Evolutionary conservation across 2,797 vertebrate genomes (phyloP).

Genomic region (Pipistrellus nathusii): DNA sequence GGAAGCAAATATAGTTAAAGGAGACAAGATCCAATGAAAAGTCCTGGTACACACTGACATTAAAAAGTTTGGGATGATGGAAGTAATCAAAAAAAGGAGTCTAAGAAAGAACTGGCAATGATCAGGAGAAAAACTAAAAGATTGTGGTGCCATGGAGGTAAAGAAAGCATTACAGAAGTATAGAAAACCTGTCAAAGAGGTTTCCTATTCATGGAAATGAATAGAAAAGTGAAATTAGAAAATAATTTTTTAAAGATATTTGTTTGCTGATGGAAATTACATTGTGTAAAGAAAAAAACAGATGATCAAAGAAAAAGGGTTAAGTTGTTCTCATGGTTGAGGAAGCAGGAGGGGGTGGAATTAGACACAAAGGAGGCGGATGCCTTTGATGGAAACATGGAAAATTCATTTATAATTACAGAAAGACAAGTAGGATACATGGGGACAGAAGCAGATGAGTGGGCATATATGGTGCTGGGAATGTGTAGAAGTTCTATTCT

Average conservation of each 20-base stretch:
- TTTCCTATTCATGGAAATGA: background rate
- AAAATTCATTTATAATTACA: background rate
- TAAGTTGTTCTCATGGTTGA: background rate
- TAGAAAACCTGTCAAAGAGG: background rate
- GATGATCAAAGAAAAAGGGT: background rate
- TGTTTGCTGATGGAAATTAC: background rate
- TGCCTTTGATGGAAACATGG: background rate
- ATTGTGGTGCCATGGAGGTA: background rate
- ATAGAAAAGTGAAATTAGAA: background rate
- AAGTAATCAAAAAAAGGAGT: background rate
- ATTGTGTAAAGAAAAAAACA: background rate
- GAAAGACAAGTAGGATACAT: background rate
- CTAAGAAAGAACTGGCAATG: background rate
- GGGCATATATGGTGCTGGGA: too few relatives aligned
- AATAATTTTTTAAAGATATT: slow-evolving; percentile 21
- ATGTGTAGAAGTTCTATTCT: background rate
- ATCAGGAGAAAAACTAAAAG: background rate
- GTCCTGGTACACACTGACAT: background rate
- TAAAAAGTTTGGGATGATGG: background rate
- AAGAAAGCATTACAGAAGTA: background rate
- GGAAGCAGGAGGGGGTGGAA: background rate
- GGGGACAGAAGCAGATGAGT: background rate
- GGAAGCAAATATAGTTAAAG: background rate
- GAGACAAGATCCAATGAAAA: background rate
- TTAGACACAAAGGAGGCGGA: rapidly evolving